A percentile compares a stretch with the other conserved stretches of the same genome.
These are phyloP conservation scores for Arizona elegans DNA, from an alignment of 2,113 vertebrate genomes.

Conservation along the genomic window DNA sequence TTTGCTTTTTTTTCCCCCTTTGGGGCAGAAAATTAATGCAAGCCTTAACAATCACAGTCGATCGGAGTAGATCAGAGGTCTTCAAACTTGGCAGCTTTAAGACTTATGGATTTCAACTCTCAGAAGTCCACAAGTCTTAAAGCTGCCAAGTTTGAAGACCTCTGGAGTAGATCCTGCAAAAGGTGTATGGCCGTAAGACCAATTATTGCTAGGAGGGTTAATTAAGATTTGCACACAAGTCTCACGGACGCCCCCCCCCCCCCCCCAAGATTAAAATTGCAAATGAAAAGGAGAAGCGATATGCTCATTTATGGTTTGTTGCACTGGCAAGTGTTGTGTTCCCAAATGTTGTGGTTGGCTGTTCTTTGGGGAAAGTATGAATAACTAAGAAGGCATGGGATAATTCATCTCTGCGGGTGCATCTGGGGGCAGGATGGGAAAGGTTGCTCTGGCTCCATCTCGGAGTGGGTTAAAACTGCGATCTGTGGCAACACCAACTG, in stretches of 20 bases:
- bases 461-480: neutral
- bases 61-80: neutral
- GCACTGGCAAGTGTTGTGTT: neutral
- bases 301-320: neutral
- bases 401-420: neutral
- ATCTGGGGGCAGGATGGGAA: neutral
- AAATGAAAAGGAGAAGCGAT: neutral
- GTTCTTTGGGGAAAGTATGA: neutral
- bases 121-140: too few relatives aligned
- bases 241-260: neutral
- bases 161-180: neutral
- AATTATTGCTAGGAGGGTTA: constrained; percentile 10
- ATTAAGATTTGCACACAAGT: constrained; percentile 10
- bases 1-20: neutral
- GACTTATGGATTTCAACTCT: too few relatives aligned
- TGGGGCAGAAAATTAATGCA: neutral
- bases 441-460: neutral
- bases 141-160: too few relatives aligned
- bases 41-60: neutral
- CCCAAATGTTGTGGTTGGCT: neutral
- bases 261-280: neutral
- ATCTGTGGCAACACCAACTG: neutral
- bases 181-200: neutral
- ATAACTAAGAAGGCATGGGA: neutral
- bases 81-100: too few relatives aligned